These are phyloP conservation scores for Platysteira castanea DNA, from an alignment of 2,113 vertebrate species.

Conservation along the genomic window DNA sequence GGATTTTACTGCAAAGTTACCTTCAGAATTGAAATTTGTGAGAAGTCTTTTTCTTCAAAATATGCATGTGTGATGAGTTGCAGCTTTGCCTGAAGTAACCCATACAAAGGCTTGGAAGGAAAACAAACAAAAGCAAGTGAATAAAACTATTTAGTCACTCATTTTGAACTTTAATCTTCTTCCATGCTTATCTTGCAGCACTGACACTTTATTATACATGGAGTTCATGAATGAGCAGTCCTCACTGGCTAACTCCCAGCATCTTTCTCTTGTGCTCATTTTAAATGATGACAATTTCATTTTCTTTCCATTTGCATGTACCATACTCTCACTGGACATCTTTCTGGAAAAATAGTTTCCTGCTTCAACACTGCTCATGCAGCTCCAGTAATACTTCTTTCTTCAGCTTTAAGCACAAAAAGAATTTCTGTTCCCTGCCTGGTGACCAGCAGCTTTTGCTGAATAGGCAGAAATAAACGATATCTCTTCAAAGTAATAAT, in stretches of 20 bases:
- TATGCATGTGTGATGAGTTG: constrained; percentile 98
- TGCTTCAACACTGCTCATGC: not conserved
- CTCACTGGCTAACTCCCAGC: not conserved
- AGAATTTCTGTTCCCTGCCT: not conserved
- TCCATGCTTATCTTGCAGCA: not conserved
- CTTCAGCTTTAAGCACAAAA: not conserved
- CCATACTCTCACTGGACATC: not conserved
- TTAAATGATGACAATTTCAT: not conserved
- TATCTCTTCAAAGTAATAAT: not conserved
- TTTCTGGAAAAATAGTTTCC: not conserved
- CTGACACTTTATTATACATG: not conserved
- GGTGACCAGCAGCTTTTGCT: not conserved
- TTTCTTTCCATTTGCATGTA: not conserved
- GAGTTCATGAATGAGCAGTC: not conserved
- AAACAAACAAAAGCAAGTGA: constrained; percentile 11
- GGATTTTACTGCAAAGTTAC: constrained; percentile 60
- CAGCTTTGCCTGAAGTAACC: constrained; percentile 94
- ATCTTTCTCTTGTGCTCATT: not conserved
- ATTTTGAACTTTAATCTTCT: not conserved
- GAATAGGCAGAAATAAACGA: not conserved
- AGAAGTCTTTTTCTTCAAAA: constrained; percentile 99
- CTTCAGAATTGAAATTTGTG: constrained; percentile 97
- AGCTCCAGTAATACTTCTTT: not conserved
- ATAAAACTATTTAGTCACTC: not conserved
- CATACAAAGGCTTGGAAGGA: constrained; percentile 86